These are phyloP conservation scores for Drosophila aff. DNA, from an alignment of 1,140 invertebrate species.

Conservation along the genomic window DNA sequence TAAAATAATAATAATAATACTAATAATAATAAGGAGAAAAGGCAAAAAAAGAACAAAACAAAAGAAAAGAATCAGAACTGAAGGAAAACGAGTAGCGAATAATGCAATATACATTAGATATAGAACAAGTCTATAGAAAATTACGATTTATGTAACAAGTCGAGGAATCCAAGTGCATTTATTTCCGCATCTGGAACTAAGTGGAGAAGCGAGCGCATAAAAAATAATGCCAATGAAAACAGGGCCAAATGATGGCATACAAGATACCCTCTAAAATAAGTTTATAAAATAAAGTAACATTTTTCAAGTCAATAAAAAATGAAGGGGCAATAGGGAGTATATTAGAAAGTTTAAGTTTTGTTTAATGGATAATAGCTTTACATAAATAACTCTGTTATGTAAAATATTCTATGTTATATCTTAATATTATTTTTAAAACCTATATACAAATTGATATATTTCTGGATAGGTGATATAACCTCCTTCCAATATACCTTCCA, in stretches of 20 bases:
- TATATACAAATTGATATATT: background rate
- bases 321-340: no score
- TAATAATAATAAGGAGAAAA: background rate
- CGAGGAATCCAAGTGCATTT: constrained; percentile 77
- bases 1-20: constrained; percentile 43
- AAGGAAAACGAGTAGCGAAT: constrained; percentile 69
- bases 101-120: constrained; percentile 79
- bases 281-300: background rate
- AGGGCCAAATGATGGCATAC: background rate
- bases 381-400: background rate
- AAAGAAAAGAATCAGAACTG: background rate
- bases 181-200: constrained; percentile 75
- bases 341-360: background rate
- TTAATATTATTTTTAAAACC: background rate
- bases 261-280: background rate
- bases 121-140: constrained; percentile 79
- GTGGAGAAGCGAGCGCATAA: constrained; percentile 51
- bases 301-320: background rate
- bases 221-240: constrained; percentile 9
- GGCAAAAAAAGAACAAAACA: background rate
- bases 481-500: background rate
- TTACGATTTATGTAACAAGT: constrained; percentile 83
- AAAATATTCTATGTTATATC: background rate
- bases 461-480: no score
- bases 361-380: background rate